Evolutionary conservation across 2,797 vertebrate genomes (phyloP).

Genomic region (Lerista edwardsae): DNA sequence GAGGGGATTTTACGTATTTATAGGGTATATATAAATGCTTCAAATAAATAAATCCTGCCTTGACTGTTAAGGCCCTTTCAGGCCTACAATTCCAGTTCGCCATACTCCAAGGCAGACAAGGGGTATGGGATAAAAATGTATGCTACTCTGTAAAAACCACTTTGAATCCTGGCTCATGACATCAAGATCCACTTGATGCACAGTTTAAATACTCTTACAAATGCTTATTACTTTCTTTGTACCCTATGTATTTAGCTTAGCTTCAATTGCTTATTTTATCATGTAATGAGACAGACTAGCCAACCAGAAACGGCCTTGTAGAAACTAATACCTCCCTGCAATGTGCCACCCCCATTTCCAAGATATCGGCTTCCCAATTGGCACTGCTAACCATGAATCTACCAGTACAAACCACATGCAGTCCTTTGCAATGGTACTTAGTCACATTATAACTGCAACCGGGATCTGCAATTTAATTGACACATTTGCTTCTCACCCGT

Average conservation of each 20-base stretch:
- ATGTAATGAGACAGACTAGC: not conserved
- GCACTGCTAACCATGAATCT: not conserved
- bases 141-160: too few relatives aligned
- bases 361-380: not conserved
- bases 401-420: too few relatives aligned
- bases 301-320: not conserved
- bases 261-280: not conserved
- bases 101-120: not conserved
- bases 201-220: not conserved
- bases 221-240: not conserved
- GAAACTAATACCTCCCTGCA: not conserved
- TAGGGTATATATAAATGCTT: too few relatives aligned
- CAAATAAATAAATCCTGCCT: not conserved
- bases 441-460: not conserved
- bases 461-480: not conserved
- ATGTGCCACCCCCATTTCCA: not conserved
- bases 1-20: too few relatives aligned
- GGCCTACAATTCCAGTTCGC: not conserved
- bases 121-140: too few relatives aligned
- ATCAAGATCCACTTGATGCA: not conserved
- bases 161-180: not conserved
- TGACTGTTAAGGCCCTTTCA: not conserved
- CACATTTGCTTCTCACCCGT: conserved; percentile 78
- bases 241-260: too few relatives aligned
- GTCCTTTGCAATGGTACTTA: not conserved